Evolutionary conservation across 2,888 invertebrate species (phyloP), one percentile per base, ranked within the genome.

Genomic region (Syritta pipiens): DNA sequence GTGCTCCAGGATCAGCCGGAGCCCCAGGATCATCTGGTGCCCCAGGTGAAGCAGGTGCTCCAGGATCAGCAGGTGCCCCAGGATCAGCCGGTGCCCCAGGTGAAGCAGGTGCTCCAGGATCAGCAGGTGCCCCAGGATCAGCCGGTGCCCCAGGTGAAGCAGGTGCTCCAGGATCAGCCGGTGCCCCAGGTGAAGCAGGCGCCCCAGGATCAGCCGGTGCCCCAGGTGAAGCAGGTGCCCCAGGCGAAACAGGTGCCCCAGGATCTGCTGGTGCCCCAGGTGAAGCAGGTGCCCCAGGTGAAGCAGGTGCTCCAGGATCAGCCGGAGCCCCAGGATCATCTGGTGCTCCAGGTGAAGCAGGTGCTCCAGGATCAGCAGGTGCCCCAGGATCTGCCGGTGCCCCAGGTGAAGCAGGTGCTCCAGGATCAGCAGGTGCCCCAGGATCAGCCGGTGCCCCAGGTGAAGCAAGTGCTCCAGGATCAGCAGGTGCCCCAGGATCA

Each of bases 111-210:
- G 60, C 63, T 30, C 30, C n/a, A n/a, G 14, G n/a, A n/a, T n/a
- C 48, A 14, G 24, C 65, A 0, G 68, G 19, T 6, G 24, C 20
- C 17, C 26, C 62, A 12, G 14, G n/a, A n/a, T n/a, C 46, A 10
- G 32, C 60, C 0, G 69, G 17, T 10, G 20, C 22, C 20, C 28
- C 57, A 40, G 49, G 22, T 9, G 37, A 57, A 46, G 20, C 48
- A 0, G 53, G 67, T 4, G 28, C 44, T 19, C 35, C 10, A 48
- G 2, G n/a, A n/a, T n/a, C 14, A 14, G 48, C 26, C 4, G 26
- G 72, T n/a, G 55, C 83, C 17, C 84, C 85, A 35, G 83, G 83
- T 37, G 83, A 83, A 63, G 84, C 85, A 0, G 85, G 83, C 4
- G 51, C 83, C 32, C 83, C 85, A 14, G 65, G 44, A 46, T 7